Evolutionary conservation across 2,888 invertebrate genomes (phyloP).

Genomic region (Drosophila mimica): DNA sequence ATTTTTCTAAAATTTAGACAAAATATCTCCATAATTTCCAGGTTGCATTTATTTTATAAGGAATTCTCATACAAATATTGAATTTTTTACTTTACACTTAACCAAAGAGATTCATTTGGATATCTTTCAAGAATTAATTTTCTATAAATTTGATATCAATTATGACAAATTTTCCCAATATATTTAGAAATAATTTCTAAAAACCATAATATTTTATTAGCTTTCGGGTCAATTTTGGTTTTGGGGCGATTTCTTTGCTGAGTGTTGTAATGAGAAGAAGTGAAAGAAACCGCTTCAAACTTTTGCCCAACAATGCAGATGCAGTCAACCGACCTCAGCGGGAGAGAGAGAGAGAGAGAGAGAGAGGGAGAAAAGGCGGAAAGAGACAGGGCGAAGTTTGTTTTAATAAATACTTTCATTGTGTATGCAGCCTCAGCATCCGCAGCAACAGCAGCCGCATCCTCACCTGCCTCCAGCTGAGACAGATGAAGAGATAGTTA

Average conservation of each 20-base stretch:
- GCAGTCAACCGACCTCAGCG: constrained; percentile 21
- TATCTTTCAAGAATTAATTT: too few relatives aligned
- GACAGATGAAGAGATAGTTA: neutral
- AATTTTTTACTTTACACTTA: too few relatives aligned
- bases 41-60: too few relatives aligned
- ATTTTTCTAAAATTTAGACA: too few relatives aligned
- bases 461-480: constrained; percentile 56
- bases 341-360: neutral
- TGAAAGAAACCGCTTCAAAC: constrained; percentile 20
- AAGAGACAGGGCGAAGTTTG: constrained; percentile 58
- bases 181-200: neutral
- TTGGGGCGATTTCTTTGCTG: neutral
- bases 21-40: too few relatives aligned
- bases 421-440: constrained; percentile 55
- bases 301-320: constrained; percentile 50
- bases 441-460: constrained; percentile 30
- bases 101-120: too few relatives aligned
- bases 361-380: neutral
- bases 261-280: neutral
- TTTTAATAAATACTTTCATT: constrained; percentile 81
- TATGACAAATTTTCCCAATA: neutral
- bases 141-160: too few relatives aligned
- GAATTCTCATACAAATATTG: too few relatives aligned
- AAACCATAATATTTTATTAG: neutral
- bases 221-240: neutral